Conservation (phyloP, 2,888 invertebrate species). For the Sphaerophoria taeniata region DNA sequence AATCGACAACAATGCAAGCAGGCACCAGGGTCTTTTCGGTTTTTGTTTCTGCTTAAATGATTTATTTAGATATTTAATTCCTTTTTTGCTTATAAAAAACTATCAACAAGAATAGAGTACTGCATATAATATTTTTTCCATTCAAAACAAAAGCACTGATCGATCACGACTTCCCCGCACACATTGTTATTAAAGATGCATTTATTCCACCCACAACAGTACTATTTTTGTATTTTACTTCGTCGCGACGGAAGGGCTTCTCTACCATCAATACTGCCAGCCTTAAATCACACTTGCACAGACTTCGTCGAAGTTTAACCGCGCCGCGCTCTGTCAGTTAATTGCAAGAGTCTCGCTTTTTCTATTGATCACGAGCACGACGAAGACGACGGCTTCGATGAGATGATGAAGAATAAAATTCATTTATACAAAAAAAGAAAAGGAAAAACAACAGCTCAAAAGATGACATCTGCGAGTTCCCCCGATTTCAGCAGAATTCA, state of each 20-base stretch:
- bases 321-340: slow-evolving; percentile 63
- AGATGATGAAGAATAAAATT: slow-evolving; percentile 2
- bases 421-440: slow-evolving; percentile 30
- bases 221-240: slow-evolving; percentile 26
- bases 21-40: slow-evolving; percentile 5
- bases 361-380: slow-evolving; percentile 66
- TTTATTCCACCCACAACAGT: slow-evolving; percentile 71
- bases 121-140: slow-evolving; percentile 24
- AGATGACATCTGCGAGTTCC: slow-evolving; percentile 72
- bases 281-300: slow-evolving; percentile 37
- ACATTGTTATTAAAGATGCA: slow-evolving; percentile 73
- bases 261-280: slow-evolving; percentile 44
- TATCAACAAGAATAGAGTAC: too few species aligned
- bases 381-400: neutral
- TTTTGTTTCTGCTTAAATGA: slow-evolving; percentile 30
- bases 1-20: slow-evolving; percentile 67
- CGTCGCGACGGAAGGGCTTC: slow-evolving; percentile 25
- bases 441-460: slow-evolving; percentile 57
- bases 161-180: slow-evolving; percentile 62
- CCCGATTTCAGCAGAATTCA: slow-evolving; percentile 72
- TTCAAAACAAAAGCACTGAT: slow-evolving; percentile 61
- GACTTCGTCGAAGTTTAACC: slow-evolving; percentile 41
- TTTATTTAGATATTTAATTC: too few species aligned
- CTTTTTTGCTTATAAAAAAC: neutral
- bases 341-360: slow-evolving; percentile 74